These are phyloP conservation scores for Thamnophis sirtalis DNA, from an alignment of 2,113 vertebrate genomes.

Conservation along the genomic window DNA sequence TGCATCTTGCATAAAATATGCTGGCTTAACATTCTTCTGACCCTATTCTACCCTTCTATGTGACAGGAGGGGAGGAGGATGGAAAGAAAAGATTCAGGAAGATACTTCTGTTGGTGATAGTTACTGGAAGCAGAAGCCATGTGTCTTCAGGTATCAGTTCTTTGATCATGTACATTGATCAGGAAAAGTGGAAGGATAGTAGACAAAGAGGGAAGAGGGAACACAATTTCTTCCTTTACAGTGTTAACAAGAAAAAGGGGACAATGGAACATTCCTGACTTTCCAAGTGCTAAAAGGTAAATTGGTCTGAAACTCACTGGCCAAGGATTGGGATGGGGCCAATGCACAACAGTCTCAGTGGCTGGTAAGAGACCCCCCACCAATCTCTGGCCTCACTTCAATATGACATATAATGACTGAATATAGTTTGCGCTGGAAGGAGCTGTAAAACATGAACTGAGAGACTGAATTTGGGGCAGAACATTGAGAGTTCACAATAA, in stretches of 20 bases:
- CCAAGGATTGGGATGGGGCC: background rate
- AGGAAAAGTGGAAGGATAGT: background rate
- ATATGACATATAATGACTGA: background rate
- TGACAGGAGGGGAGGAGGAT: background rate
- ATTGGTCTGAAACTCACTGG: background rate
- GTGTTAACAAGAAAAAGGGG: background rate
- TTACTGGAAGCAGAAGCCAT: background rate
- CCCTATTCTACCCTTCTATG: background rate
- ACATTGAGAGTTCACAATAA: background rate
- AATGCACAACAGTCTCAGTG: background rate
- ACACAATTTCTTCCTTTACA: background rate
- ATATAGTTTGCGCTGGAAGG: background rate
- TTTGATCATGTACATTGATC: background rate
- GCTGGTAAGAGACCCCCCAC: background rate
- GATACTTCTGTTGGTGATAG: background rate
- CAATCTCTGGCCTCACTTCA: background rate
- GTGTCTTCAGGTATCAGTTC: background rate
- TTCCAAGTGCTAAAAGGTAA: background rate
- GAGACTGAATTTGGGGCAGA: background rate
- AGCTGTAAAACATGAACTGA: background rate
- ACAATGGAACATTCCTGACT: background rate
- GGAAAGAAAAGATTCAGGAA: background rate
- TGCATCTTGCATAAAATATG: background rate
- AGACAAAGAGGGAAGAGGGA: background rate
- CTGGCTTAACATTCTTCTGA: background rate